Evolutionary conservation across 2,888 invertebrate species (phyloP), one percentile per base, ranked within the genome.

Genomic region (Tipula confusa): DNA sequence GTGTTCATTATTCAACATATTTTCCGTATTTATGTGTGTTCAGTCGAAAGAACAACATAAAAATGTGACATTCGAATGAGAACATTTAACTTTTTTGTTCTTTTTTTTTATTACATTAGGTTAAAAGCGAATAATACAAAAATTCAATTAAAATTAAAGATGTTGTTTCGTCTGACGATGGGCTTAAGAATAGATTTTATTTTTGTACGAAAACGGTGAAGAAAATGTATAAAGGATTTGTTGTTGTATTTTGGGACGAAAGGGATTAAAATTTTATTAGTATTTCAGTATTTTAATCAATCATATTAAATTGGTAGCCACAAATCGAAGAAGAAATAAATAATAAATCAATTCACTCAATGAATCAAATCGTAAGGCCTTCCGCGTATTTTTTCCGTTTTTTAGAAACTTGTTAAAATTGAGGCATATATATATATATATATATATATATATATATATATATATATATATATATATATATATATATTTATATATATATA

Each of bases 11-110:
- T 64, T 64, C 64, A 64, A 64, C 64, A 64, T 64, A 64, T 64
- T 64, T 64, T 18, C 64, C 64, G 18, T 64, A 64, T 64, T 64
- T 64, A 64, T 64, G 64, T 64, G 64, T 24, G 64, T 24, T 64
- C 64, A 64, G 64, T 64, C 24, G 64, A 64, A 64, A 64, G 64
- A 64, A 64, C 24, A 64, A 24, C 64, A 64, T 64, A 64, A 64
- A 64, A 64, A 64, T 64, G 64, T 64, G 64, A 64, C 64, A 64
- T 64, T 64, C 64, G 64, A 24, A n/a, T n/a, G 24, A 11, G 43
- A 64, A 48, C 18, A 64, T 18, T 64, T 64, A 18, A 11, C 9
- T 64, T 24, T 43, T 64, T 64, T 64, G 64, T 64, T 64, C 6
- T 9, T 24, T 64, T 64, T n/a, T 64, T 24, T 64, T 64, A 24